Conservation (phyloP, 2,888 invertebrate genomes). For the Anorthoa munda region DNA sequence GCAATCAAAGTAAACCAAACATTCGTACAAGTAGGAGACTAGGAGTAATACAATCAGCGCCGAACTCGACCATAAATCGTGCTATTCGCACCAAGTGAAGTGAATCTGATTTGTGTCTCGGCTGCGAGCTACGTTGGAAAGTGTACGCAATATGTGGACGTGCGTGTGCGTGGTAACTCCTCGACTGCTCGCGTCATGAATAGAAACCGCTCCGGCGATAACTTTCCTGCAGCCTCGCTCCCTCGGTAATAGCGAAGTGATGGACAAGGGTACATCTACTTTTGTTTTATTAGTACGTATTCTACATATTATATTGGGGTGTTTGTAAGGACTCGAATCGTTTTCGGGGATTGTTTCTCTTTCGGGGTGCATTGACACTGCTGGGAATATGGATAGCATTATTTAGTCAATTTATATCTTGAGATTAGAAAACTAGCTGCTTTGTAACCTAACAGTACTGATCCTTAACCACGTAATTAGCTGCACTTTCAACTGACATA, state of each 20-base stretch:
- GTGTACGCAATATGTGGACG: constrained; percentile 68
- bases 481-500: not conserved
- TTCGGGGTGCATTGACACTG: constrained; percentile 33
- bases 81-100: constrained; percentile 60
- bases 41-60: constrained; percentile 62
- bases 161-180: constrained; percentile 52
- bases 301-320: constrained; percentile 73
- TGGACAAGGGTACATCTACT: constrained; percentile 76
- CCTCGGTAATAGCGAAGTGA: constrained; percentile 72
- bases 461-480: constrained; percentile 1
- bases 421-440: not conserved
- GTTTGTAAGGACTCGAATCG: constrained; percentile 44
- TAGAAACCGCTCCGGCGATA: constrained; percentile 87
- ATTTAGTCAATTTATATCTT: not conserved
- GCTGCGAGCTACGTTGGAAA: constrained; percentile 64
- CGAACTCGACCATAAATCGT: constrained; percentile 62
- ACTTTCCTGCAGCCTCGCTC: constrained; percentile 72
- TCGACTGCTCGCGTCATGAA: constrained; percentile 77
- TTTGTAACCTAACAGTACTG: not conserved
- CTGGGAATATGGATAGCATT: not conserved
- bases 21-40: constrained; percentile 36
- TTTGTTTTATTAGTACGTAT: constrained; percentile 76
- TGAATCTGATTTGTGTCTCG: constrained; percentile 68
- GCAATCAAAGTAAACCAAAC: constrained; percentile 49
- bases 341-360: constrained; percentile 29